Conservation (phyloP, 1,140 invertebrate genomes). For the Nephila pilipes region DNA sequence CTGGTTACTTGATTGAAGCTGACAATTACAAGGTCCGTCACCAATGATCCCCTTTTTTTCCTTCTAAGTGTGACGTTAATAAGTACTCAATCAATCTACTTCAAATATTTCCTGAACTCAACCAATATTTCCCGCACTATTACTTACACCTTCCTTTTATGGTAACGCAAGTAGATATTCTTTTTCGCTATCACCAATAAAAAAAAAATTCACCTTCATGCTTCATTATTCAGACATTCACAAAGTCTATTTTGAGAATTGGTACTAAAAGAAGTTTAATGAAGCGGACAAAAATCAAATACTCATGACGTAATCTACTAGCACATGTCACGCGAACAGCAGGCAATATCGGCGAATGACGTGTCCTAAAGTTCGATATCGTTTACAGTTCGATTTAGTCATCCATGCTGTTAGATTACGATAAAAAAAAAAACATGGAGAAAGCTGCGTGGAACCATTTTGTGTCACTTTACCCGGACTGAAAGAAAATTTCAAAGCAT, state of each 20-base stretch:
- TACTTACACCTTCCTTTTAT: too few relatives aligned
- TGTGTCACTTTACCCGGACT: background rate
- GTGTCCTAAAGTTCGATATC: background rate
- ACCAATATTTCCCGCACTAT: too few relatives aligned
- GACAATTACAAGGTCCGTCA: too few relatives aligned
- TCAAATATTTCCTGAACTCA: too few relatives aligned
- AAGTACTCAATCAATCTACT: too few relatives aligned
- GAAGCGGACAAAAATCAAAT: background rate
- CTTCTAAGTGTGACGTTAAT: too few relatives aligned
- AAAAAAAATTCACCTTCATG: too few relatives aligned
- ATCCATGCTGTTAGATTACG: background rate
- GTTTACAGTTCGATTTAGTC: background rate
- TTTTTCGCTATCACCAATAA: too few relatives aligned
- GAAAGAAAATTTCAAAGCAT: background rate
- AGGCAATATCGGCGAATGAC: background rate
- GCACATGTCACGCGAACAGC: background rate
- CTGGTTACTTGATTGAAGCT: too few relatives aligned
- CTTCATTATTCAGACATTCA: too few relatives aligned
- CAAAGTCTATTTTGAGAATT: background rate
- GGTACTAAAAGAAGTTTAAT: background rate
- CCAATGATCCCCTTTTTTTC: too few relatives aligned
- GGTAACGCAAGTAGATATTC: too few relatives aligned
- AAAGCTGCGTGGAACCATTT: background rate
- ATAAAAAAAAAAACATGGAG: constrained; percentile 20
- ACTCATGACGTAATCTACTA: background rate